A percentile compares a stretch with the other conserved stretches of the same genome.
phyloP scores from a whole-genome alignment of 1,140 invertebrate genomes.

The Heterodera carotae region DNA sequence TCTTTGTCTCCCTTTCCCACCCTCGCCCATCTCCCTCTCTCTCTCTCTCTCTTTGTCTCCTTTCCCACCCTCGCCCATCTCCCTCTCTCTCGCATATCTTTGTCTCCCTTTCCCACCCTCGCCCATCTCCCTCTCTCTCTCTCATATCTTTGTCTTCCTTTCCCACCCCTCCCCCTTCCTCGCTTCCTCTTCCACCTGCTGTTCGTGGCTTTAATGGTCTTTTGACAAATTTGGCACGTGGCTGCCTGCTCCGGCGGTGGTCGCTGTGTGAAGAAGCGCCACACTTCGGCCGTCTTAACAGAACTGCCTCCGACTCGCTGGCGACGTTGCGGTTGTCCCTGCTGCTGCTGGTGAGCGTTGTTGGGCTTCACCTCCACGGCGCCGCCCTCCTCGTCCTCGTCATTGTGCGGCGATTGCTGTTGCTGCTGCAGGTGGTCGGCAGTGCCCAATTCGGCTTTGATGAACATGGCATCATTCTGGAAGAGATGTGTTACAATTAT shows the following conservation, averaged over 20 bases:
- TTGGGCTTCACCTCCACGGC: neutral
- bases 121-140: too few species aligned
- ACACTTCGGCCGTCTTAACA: slow-evolving; percentile 49
- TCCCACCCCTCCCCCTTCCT: too few species aligned
- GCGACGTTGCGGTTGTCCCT: slow-evolving; percentile 16
- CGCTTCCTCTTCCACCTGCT: slow-evolving; percentile 32
- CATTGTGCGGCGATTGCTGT: neutral
- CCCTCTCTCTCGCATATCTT: too few species aligned
- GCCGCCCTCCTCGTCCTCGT: neutral
- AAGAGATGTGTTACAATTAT: neutral
- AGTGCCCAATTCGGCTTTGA: neutral
- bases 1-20: too few species aligned
- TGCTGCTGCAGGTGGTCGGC: neutral
- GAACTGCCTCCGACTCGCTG: slow-evolving; percentile 40
- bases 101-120: too few species aligned
- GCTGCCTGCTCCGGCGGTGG: slow-evolving; percentile 46
- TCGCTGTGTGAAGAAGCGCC: slow-evolving; percentile 41
- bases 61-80: too few species aligned
- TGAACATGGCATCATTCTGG: neutral
- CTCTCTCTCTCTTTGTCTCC: too few species aligned
- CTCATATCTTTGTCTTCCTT: too few species aligned
- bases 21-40: too few species aligned
- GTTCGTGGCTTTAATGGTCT: slow-evolving; percentile 51
- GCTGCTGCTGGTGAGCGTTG: neutral
- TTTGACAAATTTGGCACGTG: slow-evolving; percentile 39